Percentiles rank a stretch among this genome's conserved stretches.
Conservation (phyloP, 2,113 vertebrate genomes). For the Burhinus oedicnemus region DNA sequence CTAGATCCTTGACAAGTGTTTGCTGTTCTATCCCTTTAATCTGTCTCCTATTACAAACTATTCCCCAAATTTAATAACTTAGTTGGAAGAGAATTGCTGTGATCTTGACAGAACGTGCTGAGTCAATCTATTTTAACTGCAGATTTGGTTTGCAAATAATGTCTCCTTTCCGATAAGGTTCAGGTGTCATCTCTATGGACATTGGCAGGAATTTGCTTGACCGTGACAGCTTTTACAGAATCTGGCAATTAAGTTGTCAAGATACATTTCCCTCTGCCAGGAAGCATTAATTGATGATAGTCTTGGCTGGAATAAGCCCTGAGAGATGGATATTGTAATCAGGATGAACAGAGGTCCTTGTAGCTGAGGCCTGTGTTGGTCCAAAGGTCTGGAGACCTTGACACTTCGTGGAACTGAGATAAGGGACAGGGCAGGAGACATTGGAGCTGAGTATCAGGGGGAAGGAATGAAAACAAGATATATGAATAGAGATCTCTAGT, state of each 20-base stretch:
- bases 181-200: conserved; percentile 28
- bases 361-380: neutral
- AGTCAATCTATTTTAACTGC: conserved; percentile 13
- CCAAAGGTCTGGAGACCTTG: neutral
- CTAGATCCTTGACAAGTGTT: neutral
- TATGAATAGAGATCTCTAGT: neutral
- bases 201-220: conserved; percentile 39
- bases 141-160: conserved; percentile 45
- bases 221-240: conserved; percentile 30
- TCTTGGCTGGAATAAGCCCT: neutral
- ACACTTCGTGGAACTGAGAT: neutral
- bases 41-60: neutral
- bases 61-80: neutral
- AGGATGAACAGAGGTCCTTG: neutral
- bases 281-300: conserved; percentile 25
- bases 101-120: conserved; percentile 1
- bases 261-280: conserved; percentile 2
- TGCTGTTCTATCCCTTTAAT: neutral
- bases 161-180: neutral
- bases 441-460: neutral
- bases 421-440: neutral
- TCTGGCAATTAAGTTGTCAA: conserved; percentile 57
- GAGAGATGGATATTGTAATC: neutral
- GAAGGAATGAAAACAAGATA: neutral
- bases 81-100: neutral